Base-by-base conservation (phyloP, 2,888 invertebrate genomes). In the Eurois occulta region DNA sequence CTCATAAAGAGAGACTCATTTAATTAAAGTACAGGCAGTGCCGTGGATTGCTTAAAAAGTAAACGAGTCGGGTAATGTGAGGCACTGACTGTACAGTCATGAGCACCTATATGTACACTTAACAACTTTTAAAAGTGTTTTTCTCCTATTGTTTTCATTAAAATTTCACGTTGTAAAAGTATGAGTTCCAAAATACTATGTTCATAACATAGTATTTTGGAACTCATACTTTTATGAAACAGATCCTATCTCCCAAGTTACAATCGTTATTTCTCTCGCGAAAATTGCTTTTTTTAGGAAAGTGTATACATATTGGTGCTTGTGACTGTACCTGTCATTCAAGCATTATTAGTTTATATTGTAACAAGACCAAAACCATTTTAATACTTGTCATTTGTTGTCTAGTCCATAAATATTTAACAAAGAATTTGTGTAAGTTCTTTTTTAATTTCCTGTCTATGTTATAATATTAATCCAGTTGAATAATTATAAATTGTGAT, bases 1-100 rank as follows among this genome's bases (percentile, higher is more conserved):
- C 94, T 28, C 95, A 96, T 85, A 95, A 95, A 84, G 93, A 95
- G 86, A 94, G 89, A 89, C 90, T 94, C 32, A 28, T 75, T 60
- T 89, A 88, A 60, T 58, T 55, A 38, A 32, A 28, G 21, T 38
- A 58, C 24, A 38, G 16, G n/a, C 64, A 64, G 24, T 41, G 18
- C 10, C 16, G 41, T n/a, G n/a, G 1, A 24, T 64, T 16, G 41
- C 38, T 65, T n/a, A 7, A 38, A n/a, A 3, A 62, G 35, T 10
- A 35, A 35, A 35, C 4, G 32, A 35, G 18, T 32, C 32, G 3
- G 21, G 3, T 35, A 10, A 21, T 6, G 32, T 3, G 16, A 18
- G 32, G 32, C 60, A 32, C 60, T 60, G 32, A 10, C 60, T 60
- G 18, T 60, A 32, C n/a, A n/a, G n/a, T n/a, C n/a, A n/a, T n/a